Percentiles rank a stretch among this genome's conserved stretches.
Evolutionary conservation across 2,888 invertebrate genomes (phyloP).

Genomic region (Meiosimyza platycephala): DNA sequence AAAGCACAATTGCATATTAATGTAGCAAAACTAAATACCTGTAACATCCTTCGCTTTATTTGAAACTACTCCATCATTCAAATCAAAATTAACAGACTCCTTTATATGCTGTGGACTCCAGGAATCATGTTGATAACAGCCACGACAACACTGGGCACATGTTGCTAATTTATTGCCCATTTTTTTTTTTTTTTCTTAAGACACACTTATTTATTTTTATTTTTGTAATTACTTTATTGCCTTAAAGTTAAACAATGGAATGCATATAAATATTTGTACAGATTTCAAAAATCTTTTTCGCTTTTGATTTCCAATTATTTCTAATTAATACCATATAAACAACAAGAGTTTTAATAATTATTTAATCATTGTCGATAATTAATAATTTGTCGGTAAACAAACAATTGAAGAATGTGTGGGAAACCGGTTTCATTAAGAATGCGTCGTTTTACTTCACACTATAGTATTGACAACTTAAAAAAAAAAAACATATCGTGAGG

Average conservation of each 20-base stretch:
- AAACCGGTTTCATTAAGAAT: too few species aligned
- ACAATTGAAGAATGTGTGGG: too few species aligned
- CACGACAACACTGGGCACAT: conserved; percentile 24
- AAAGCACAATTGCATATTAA: too few species aligned
- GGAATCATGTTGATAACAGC: conserved; percentile 31
- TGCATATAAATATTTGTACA: conserved; percentile 17
- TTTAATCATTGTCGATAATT: too few species aligned
- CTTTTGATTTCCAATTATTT: neutral
- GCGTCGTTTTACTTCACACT: too few species aligned
- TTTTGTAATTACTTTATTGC: too few species aligned
- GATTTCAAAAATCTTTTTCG: conserved; percentile 10
- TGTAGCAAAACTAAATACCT: conserved; percentile 16
- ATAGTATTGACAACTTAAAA: too few species aligned
- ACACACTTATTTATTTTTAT: too few species aligned
- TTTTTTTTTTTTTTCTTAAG: neutral
- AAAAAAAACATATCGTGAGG: too few species aligned
- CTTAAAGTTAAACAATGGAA: neutral
- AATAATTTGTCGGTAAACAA: too few species aligned
- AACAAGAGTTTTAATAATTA: neutral
- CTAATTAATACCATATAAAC: neutral
- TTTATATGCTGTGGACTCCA: conserved; percentile 29
- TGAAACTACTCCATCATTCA: conserved; percentile 32
- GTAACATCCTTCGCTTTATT: conserved; percentile 19
- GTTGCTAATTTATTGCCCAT: conserved; percentile 49
- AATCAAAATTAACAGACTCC: conserved; percentile 43